Base-by-base conservation (phyloP, 2,113 vertebrate species). In the Ciconia maguari region DNA sequence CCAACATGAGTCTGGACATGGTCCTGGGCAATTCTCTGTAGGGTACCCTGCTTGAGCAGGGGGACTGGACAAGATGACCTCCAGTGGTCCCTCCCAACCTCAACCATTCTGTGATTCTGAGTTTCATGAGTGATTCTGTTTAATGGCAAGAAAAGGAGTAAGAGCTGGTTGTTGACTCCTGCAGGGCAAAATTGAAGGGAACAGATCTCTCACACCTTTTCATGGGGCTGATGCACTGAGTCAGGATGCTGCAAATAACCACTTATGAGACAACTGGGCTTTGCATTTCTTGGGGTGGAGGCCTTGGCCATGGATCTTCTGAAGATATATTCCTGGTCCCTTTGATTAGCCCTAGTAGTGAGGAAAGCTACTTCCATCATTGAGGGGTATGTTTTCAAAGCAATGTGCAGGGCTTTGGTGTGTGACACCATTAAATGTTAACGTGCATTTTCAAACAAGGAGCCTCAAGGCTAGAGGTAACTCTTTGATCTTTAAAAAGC, bases 401-500 rank as follows among this genome's bases (percentile, higher is more conserved):
- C 51, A 64, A 3, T 36, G 41, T 78, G 41, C 62, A 44, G 89
- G 62, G 60, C 80, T 97, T 94, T 93, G 83, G 85, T 85, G 79
- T 69, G 48, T 81, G 89, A 83, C 89, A 85, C 46, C 69, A 74
- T 95, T 97, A 93, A 96, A 95, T 74, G 77, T 83, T 91, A 94
- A 87, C 3, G 4, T 83, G 71, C 54, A 6, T 95, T 97, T 97
- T 94, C 92, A 92, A 83, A 86, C 68, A 62, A 91, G 57, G 25
- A 89, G 34, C 93, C 91, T 97, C 70, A 93, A 95, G 96, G 92
- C 93, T 96, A 55, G 74, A 93, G 77, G 71, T 79, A 90, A 25
- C 69, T 92, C 96, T 95, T 97, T 97, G 97, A 97, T 96, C 91
- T 97, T 96, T 95, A 87, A 96, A 97, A 96, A 91, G 80, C 90